Percentiles rank a stretch among this genome's conserved stretches.
phyloP scores from a whole-genome alignment of 2,113 vertebrate species.

The Hippocampus zosterae region DNA sequence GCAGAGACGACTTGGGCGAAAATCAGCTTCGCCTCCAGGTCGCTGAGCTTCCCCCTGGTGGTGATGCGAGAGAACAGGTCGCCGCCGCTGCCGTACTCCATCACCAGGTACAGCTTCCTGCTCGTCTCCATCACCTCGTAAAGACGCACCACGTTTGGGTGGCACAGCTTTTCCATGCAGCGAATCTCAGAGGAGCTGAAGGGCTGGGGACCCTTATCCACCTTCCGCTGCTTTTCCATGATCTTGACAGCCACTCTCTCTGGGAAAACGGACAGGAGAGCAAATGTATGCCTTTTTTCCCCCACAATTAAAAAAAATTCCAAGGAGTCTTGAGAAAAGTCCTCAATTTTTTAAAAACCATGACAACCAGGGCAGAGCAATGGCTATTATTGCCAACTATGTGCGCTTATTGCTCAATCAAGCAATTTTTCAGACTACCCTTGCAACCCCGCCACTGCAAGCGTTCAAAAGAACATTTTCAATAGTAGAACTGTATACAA shows the following conservation, averaged over 20 bases:
- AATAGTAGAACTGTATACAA: background rate
- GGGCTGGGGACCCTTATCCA: slow-evolving; percentile 53
- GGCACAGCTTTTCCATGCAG: slow-evolving; percentile 75
- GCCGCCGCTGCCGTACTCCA: slow-evolving; percentile 76
- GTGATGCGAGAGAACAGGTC: slow-evolving; percentile 73
- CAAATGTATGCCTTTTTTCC: background rate
- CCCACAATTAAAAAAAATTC: background rate
- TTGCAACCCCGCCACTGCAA: too few relatives aligned
- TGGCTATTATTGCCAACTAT: too few relatives aligned
- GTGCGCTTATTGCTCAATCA: too few relatives aligned
- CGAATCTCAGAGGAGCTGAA: slow-evolving; percentile 65
- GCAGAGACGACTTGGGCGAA: slow-evolving; percentile 75
- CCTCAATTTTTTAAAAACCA: too few relatives aligned
- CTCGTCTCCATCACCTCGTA: slow-evolving; percentile 75
- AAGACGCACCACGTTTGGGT: slow-evolving; percentile 75
- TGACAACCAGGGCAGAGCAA: too few relatives aligned
- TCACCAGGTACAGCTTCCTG: slow-evolving; percentile 67
- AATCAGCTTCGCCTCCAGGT: slow-evolving; percentile 68
- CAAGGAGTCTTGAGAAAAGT: too few relatives aligned
- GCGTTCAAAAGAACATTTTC: too few relatives aligned
- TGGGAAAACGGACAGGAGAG: slow-evolving; percentile 25
- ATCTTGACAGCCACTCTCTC: slow-evolving; percentile 77
- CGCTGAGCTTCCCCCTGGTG: slow-evolving; percentile 66
- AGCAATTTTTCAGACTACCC: too few relatives aligned
- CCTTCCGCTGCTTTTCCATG: slow-evolving; percentile 60